Conservation (phyloP, 2,797 vertebrate genomes). For the Cygnus olor region DNA sequence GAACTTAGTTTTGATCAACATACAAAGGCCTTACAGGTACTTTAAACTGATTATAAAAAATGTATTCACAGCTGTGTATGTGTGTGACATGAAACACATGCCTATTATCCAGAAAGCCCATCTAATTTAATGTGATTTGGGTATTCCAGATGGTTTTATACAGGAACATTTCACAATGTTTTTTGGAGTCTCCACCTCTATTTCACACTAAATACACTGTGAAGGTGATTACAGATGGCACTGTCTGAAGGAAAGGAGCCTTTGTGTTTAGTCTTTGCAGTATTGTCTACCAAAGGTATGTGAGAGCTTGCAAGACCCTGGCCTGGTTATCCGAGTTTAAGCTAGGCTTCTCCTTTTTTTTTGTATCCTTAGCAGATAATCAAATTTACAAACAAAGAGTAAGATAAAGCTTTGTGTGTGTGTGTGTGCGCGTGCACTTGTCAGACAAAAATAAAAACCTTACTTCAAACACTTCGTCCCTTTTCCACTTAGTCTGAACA, state of each 20-base stretch:
- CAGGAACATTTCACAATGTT: not conserved
- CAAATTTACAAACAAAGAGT: not conserved
- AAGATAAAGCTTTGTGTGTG: not conserved
- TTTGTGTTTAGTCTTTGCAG: not conserved
- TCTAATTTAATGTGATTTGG: conserved; percentile 13
- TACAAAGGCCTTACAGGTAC: not conserved
- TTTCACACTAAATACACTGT: not conserved
- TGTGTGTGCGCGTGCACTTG: not conserved
- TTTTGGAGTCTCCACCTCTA: not conserved
- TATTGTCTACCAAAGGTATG: not conserved
- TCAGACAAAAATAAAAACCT: not conserved
- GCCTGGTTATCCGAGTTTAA: not conserved
- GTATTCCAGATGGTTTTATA: not conserved
- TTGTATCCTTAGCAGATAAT: not conserved
- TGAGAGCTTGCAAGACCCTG: not conserved
- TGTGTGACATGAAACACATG: not conserved
- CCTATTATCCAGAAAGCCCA: not conserved
- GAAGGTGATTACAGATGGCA: not conserved
- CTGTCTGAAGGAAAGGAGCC: not conserved
- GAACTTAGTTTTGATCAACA: conserved; percentile 46
- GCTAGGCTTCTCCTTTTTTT: not conserved
- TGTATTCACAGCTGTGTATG: not conserved
- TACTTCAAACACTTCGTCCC: not conserved
- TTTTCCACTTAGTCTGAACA: not conserved
- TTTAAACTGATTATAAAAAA: conserved; percentile 24